Conservation (phyloP, 2,888 invertebrate genomes). For the Sialis lutaria region DNA sequence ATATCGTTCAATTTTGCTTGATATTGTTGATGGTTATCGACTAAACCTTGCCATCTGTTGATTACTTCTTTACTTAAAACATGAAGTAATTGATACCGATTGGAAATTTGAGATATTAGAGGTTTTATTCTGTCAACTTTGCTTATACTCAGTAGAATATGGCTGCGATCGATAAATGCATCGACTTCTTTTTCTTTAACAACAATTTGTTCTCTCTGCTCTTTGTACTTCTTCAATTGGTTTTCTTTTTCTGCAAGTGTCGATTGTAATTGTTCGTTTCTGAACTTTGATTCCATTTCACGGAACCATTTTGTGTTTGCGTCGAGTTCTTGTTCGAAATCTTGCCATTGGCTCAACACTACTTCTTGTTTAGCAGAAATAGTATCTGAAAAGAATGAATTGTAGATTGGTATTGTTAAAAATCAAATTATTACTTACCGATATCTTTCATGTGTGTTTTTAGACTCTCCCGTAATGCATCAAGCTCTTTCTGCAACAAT, state of each 20-base stretch:
- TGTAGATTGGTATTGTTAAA: neutral
- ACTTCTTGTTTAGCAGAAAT: slow-evolving; percentile 58
- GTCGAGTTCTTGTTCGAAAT: slow-evolving; percentile 69
- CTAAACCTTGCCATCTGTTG: slow-evolving; percentile 65
- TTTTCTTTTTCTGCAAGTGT: slow-evolving; percentile 64
- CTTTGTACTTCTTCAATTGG: slow-evolving; percentile 52
- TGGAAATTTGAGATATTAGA: slow-evolving; percentile 75
- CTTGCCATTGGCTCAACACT: slow-evolving; percentile 66
- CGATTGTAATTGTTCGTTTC: slow-evolving; percentile 71
- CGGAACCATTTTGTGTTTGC: slow-evolving; percentile 75
- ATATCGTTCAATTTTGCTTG: slow-evolving; percentile 58
- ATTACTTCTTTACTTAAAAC: slow-evolving; percentile 72
- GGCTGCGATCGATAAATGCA: slow-evolving; percentile 76
- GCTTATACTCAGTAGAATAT: slow-evolving; percentile 65
- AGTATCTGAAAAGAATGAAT: slow-evolving; percentile 23
- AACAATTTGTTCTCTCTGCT: slow-evolving; percentile 56
- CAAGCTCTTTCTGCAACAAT: slow-evolving; percentile 53
- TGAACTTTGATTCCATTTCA: slow-evolving; percentile 63
- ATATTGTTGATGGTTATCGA: slow-evolving; percentile 68
- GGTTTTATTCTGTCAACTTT: slow-evolving; percentile 75
- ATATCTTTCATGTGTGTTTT: slow-evolving; percentile 49
- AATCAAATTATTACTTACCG: slow-evolving; percentile 18
- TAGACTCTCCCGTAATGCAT: slow-evolving; percentile 45
- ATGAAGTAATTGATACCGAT: slow-evolving; percentile 66
- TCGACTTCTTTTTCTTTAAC: slow-evolving; percentile 75